A percentile compares a stretch with the other conserved stretches of the same genome.
These are phyloP conservation scores for Butastur rufipennis DNA, from an alignment of 2,113 vertebrate genomes.

Conservation along the genomic window DNA sequence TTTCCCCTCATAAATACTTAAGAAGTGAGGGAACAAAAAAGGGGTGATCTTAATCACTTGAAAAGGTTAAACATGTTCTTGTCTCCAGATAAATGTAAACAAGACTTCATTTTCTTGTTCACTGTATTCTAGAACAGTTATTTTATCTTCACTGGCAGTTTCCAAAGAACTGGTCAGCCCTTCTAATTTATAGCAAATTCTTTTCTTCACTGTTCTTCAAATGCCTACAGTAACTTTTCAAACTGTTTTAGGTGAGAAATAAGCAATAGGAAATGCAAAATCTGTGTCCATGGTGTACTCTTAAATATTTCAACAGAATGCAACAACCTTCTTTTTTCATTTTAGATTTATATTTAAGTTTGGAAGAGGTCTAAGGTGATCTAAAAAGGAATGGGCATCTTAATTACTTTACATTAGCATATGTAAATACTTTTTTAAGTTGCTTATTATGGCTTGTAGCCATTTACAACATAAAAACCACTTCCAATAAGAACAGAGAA, in stretches of 20 bases:
- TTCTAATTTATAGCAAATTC: not conserved
- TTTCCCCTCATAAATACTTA: not conserved
- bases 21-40: not conserved
- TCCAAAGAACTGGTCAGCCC: not conserved
- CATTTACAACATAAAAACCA: not conserved
- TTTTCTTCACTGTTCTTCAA: not conserved
- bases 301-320: not conserved
- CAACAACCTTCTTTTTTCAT: not conserved
- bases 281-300: not conserved
- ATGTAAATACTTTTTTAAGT: not conserved
- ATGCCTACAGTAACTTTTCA: not conserved
- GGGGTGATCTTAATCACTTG: not conserved
- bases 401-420: not conserved
- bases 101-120: not conserved
- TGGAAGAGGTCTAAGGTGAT: not conserved
- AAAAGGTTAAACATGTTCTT: not conserved
- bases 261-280: not conserved
- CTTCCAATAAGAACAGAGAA: not conserved
- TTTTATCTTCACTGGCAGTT: not conserved
- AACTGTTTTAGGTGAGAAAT: not conserved
- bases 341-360: not conserved
- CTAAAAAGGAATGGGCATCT: not conserved
- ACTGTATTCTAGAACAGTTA: not conserved
- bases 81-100: not conserved
- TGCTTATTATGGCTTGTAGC: not conserved